Percentiles rank a stretch among this genome's conserved stretches.
These are phyloP conservation scores for Nymphalis urticae DNA, from an alignment of 2,888 invertebrate genomes.

Conservation along the genomic window DNA sequence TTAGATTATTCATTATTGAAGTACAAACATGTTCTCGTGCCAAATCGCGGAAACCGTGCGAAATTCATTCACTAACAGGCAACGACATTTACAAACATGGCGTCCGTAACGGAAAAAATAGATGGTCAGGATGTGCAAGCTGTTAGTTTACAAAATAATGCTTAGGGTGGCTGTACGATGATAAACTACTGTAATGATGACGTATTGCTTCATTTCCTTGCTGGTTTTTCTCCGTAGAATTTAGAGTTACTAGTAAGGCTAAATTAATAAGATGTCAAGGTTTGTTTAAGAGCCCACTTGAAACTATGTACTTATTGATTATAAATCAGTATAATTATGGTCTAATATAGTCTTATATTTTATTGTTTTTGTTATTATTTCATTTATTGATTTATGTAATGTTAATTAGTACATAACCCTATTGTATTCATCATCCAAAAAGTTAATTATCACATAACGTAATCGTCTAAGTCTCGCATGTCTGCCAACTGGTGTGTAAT, in stretches of 20 bases:
- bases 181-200: conserved; percentile 49
- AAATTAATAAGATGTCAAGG: too few relatives aligned
- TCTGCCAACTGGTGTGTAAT: conserved; percentile 45
- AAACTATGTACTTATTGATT: too few relatives aligned
- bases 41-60: conserved; percentile 72
- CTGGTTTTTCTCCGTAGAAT: too few relatives aligned
- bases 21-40: conserved; percentile 48
- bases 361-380: too few relatives aligned
- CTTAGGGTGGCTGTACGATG: conserved; percentile 66
- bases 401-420: background rate
- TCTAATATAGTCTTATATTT: too few relatives aligned
- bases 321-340: too few relatives aligned
- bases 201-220: background rate
- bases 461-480: conserved; percentile 46
- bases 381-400: background rate
- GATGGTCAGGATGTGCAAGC: conserved; percentile 69
- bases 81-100: conserved; percentile 74
- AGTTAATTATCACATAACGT: conserved; percentile 45
- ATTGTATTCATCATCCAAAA: conserved; percentile 33
- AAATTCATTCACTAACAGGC: conserved; percentile 76
- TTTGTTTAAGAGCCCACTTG: too few relatives aligned
- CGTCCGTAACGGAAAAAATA: conserved; percentile 75
- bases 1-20: conserved; percentile 26
- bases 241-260: too few relatives aligned
- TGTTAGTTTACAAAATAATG: conserved; percentile 76